Percentiles rank a stretch among this genome's conserved stretches.
These are phyloP conservation scores for Caranx melampygus DNA, from an alignment of 2,113 vertebrate genomes.

Conservation along the genomic window DNA sequence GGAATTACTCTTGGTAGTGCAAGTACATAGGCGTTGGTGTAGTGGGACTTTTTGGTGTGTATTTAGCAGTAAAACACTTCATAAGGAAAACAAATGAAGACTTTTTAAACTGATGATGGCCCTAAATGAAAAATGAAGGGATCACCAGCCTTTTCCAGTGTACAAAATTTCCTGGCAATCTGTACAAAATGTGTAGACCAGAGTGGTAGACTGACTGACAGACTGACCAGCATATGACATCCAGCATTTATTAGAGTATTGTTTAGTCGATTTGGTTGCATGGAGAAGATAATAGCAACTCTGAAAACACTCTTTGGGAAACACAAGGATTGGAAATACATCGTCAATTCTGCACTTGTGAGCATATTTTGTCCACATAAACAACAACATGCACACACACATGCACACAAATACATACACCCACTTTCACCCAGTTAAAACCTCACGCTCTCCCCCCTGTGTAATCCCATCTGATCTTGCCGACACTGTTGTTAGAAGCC, in stretches of 20 bases:
- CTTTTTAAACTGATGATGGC: not conserved
- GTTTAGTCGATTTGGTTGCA: not conserved
- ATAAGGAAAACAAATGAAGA: not conserved
- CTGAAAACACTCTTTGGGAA: not conserved
- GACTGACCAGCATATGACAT: not conserved
- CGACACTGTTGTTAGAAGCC: conserved; percentile 69
- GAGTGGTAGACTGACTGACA: not conserved
- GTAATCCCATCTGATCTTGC: conserved; percentile 74
- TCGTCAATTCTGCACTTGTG: not conserved
- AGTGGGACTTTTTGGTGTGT: not conserved
- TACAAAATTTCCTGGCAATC: not conserved
- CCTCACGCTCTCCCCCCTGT: conserved; percentile 49
- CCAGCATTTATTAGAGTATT: not conserved
- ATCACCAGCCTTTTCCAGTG: not conserved
- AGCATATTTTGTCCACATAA: not conserved
- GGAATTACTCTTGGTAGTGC: not conserved
- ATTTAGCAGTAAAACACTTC: not conserved
- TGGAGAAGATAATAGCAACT: not conserved
- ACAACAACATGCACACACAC: conserved; percentile 20
- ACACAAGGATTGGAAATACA: not conserved
- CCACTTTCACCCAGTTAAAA: conserved; percentile 36
- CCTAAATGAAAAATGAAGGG: not conserved
- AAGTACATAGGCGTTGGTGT: conserved; percentile 11
- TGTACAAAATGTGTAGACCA: not conserved
- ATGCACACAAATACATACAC: not conserved